Conservation (phyloP, 1,140 invertebrate genomes). For the Meteorus sp. region DNA sequence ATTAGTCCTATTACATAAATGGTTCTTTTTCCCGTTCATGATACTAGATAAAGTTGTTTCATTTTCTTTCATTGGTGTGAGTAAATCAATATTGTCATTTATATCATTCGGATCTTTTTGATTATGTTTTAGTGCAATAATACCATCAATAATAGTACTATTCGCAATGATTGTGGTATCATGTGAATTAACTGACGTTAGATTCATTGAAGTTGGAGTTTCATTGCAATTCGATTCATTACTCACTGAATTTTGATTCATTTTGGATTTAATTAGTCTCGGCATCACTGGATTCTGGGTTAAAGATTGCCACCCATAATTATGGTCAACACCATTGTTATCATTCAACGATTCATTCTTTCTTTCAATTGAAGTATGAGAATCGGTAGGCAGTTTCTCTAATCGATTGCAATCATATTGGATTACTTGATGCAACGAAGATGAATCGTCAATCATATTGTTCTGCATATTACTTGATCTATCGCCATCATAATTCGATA, state of each 20-base stretch:
- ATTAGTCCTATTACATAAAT: not conserved
- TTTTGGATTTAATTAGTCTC: slow-evolving; percentile 37
- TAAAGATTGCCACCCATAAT: slow-evolving; percentile 36
- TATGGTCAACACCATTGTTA: slow-evolving; percentile 10
- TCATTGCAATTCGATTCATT: slow-evolving; percentile 35
- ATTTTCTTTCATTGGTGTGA: too few species aligned
- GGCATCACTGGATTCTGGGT: slow-evolving; percentile 44
- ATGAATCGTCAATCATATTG: too few species aligned
- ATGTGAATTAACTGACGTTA: slow-evolving; percentile 9
- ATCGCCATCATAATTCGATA: too few species aligned
- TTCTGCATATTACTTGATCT: too few species aligned
- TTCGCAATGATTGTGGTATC: not conserved
- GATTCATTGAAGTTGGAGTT: slow-evolving; percentile 21
- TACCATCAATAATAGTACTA: too few species aligned
- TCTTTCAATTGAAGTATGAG: slow-evolving; percentile 17
- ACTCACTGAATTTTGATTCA: slow-evolving; percentile 42
- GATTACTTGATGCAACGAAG: slow-evolving; percentile 5
- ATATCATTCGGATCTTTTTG: too few species aligned
- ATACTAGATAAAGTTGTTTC: too few species aligned
- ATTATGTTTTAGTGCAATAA: too few species aligned
- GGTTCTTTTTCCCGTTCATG: not conserved
- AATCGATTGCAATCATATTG: slow-evolving; percentile 9
- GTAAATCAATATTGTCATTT: too few species aligned
- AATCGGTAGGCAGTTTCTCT: slow-evolving; percentile 27
- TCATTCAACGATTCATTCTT: not conserved